These are phyloP conservation scores for Horisme vitalbata DNA, from an alignment of 2,888 invertebrate genomes.

Conservation along the genomic window DNA sequence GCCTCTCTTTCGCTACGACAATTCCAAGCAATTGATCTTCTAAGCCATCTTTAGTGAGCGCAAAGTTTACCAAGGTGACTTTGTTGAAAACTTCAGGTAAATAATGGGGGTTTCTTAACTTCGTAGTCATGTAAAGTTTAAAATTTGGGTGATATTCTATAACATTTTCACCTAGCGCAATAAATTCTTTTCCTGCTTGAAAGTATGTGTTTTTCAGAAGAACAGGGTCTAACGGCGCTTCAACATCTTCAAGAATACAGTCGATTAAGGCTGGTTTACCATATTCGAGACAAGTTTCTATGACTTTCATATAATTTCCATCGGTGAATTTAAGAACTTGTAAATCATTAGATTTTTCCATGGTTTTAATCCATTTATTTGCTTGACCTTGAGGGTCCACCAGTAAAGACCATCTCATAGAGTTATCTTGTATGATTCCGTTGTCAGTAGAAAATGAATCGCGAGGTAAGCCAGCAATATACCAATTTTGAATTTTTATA, in stretches of 20 bases:
- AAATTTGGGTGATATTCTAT: slow-evolving; percentile 90
- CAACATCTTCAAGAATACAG: slow-evolving; percentile 89
- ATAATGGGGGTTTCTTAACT: slow-evolving; percentile 92
- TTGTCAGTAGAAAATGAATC: slow-evolving; percentile 93
- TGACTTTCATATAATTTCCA: slow-evolving; percentile 87
- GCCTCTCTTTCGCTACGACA: slow-evolving; percentile 92
- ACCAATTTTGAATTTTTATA: slow-evolving; percentile 94
- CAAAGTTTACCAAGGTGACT: slow-evolving; percentile 92
- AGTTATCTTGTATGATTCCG: slow-evolving; percentile 91
- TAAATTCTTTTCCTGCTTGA: slow-evolving; percentile 88
- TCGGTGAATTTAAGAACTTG: slow-evolving; percentile 89
- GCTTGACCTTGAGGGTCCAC: slow-evolving; percentile 94
- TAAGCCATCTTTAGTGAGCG: slow-evolving; percentile 90
- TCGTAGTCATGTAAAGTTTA: slow-evolving; percentile 91
- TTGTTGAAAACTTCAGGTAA: slow-evolving; percentile 92
- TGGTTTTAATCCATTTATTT: slow-evolving; percentile 92
- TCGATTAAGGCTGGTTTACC: slow-evolving; percentile 91
- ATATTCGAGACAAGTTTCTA: slow-evolving; percentile 89
- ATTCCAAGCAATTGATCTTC: slow-evolving; percentile 93
- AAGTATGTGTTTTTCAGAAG: slow-evolving; percentile 88
- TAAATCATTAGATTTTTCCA: slow-evolving; percentile 89
- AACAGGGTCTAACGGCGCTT: slow-evolving; percentile 90
- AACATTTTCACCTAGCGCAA: slow-evolving; percentile 89
- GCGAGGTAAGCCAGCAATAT: slow-evolving; percentile 90
- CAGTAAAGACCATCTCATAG: slow-evolving; percentile 90